Evolutionary conservation across 2,113 vertebrate genomes (phyloP), one percentile per base, ranked within the genome.

Genomic region (Hucho hucho): DNA sequence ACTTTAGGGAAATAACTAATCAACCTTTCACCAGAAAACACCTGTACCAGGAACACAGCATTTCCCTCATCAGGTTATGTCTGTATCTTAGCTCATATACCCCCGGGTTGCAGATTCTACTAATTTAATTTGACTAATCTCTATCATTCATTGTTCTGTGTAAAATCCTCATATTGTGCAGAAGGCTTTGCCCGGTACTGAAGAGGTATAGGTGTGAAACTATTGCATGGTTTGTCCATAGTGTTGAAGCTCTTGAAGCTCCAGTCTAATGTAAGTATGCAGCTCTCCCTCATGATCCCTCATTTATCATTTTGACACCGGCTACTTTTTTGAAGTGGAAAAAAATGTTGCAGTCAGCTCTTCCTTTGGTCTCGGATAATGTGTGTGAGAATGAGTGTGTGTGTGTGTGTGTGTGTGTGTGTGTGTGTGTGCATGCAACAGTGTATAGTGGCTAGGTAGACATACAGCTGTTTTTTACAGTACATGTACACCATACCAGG

Each of bases 331-430:
- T 91, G 87, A 90, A 90, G 86, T 89, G 89, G 84, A 84, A 88
- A 90, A 91, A 93, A 93, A 93, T 89, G 90, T 91, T 91, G 90
- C 90, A 90, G 93, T 93, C 91, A 93, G 92, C 92, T 90, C 88
- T 90, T 92, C 89, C 90, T 90, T 88, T 84, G 79, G 86, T 90
- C 87, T 82, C 72, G 75, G 84, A 83, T 85, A 66, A 84, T 70
- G 79, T 47, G 74, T 75, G 84, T 66, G 73, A 72, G 74, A 69
- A 69, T 53, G 81, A 20, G 75, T 71, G 64, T 58, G 69, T 73
- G 80, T 24, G 43, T 49, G 26, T 61, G 61, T 49, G 72, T 63
- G 58, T 9, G 20, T 25, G 14, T 20, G 9, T 2, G 25, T 9
- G 46, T 64, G 67, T 6, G 72, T n/a, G 6, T 11, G 26, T 59